Conservation (phyloP, 1,140 invertebrate genomes). For the Steinernema khuongi region DNA sequence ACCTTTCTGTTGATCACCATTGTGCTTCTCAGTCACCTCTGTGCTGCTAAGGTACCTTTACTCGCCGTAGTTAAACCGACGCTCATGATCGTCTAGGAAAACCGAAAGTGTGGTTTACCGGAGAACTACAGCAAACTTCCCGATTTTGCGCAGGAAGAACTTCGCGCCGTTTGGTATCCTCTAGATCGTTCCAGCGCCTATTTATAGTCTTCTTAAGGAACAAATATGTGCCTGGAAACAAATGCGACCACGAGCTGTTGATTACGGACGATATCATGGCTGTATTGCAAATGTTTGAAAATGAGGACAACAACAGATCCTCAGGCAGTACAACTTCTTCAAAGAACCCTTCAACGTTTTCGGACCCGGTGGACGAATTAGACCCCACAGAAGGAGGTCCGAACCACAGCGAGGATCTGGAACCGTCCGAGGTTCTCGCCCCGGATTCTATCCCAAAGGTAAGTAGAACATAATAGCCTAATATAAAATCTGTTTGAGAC, state of each 20-base stretch:
- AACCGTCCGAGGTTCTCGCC: neutral
- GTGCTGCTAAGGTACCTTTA: neutral
- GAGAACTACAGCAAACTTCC: conserved; percentile 39
- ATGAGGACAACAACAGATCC: conserved; percentile 30
- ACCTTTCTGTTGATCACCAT: neutral
- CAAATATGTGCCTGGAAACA: conserved; percentile 42
- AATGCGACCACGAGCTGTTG: conserved; percentile 46
- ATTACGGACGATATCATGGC: conserved; percentile 50
- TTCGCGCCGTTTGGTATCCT: conserved; percentile 44
- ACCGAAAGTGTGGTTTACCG: conserved; percentile 43
- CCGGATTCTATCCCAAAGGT: neutral
- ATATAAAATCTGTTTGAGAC: neutral
- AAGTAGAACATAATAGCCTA: neutral
- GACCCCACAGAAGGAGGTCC: neutral
- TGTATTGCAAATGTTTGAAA: conserved; percentile 51
- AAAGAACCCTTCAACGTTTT: no score
- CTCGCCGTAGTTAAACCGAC: neutral
- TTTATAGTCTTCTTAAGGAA: conserved; percentile 37
- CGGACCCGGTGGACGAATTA: neutral
- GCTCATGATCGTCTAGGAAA: neutral
- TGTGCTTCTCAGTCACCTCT: neutral
- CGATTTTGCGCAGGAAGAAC: conserved; percentile 50
- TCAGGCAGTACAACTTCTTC: conserved; percentile 5
- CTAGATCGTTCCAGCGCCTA: neutral
- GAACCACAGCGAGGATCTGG: neutral